Evolutionary conservation across 2,113 vertebrate species (phyloP), one percentile per base, ranked within the genome.

Genomic region (Dascyllus trimaculatus): DNA sequence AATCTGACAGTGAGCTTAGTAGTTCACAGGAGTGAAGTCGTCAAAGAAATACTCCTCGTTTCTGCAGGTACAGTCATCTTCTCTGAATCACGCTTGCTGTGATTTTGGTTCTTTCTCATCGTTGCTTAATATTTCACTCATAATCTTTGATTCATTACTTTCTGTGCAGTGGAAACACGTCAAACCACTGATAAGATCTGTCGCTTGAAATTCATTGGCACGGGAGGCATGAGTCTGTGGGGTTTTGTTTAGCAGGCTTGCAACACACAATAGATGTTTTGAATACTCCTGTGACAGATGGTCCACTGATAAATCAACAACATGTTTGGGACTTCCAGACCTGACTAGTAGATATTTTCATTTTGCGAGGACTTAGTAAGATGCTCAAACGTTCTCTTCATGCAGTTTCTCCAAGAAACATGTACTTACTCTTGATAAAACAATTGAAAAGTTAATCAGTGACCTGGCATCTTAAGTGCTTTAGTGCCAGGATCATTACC

Each of bases 61-160:
- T 63, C 48, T 64, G 57, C 32, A 58, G 59, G 15, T 24, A n/a
- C 17, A 64, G 75, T 59, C 64, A 61, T 73, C 57, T 25, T 48
- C 10, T 59, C 53, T 75, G 83, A 74, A 56, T 86, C 71, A 62
- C 1, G 0, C 18, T 22, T 74, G 15, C 8, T 67, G 26, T 60
- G 46, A 68, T 43, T 43, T 21, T 1, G 46, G 10, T 52, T 60
- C 7, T 54, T 48, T 21, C 25, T 61, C 22, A n/a, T 8, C 54
- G 35, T 51, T 78, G 29, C 25, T 21, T 56, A 46, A 69, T 58
- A 71, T 40, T 63, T 71, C n/a, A 32, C 15, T 51, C 35, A 3
- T 29, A 43, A n/a, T 1, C 63, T 67, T 54, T 43, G 49, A 49
- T 51, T 76, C 32, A 66, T 46, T 45, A 13, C n/a, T 65, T 57